Evolutionary conservation across 2,113 vertebrate genomes (phyloP).

Genomic region (Cervus canadensis): DNA sequence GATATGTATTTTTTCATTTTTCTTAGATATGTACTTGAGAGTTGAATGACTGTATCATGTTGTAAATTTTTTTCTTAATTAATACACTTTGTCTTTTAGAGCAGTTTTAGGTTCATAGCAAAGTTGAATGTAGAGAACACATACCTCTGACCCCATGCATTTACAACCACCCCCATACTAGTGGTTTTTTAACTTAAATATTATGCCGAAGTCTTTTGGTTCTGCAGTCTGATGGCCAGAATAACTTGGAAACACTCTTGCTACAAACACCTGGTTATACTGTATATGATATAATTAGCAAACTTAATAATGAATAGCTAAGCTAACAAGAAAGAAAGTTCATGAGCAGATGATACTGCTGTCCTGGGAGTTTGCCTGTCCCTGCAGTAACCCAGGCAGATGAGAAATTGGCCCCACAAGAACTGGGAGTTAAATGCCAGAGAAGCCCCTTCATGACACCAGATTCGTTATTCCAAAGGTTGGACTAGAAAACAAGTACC

Average conservation of each 20-base stretch:
- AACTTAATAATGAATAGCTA: background rate
- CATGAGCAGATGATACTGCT: background rate
- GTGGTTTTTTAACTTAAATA: background rate
- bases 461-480: background rate
- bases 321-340: background rate
- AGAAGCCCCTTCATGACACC: background rate
- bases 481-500: background rate
- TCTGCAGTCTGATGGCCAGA: background rate
- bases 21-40: background rate
- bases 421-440: background rate
- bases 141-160: background rate
- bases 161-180: background rate
- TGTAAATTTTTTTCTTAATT: background rate
- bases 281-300: background rate
- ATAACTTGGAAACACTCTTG: background rate
- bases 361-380: background rate
- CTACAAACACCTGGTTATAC: background rate
- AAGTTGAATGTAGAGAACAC: background rate
- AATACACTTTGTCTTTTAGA: background rate
- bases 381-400: background rate
- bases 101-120: background rate
- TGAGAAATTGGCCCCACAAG: background rate
- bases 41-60: background rate
- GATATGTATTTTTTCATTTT: background rate
- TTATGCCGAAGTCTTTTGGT: background rate